Evolutionary conservation across 1,140 invertebrate genomes (phyloP).

Genomic region (Micrasema minimum): DNA sequence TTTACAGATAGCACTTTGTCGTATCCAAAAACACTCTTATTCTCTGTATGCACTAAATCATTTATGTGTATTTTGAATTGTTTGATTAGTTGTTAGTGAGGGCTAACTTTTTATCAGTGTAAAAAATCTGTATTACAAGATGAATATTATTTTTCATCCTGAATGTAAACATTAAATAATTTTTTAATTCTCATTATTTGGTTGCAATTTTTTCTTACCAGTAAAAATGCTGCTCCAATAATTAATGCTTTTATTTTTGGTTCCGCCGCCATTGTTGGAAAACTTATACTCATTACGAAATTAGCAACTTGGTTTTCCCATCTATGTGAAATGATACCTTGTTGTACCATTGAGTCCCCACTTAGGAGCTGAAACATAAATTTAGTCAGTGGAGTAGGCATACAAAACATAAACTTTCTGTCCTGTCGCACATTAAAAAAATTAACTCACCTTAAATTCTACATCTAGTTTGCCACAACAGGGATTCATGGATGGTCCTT

Average conservation of each 20-base stretch:
- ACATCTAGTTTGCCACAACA: constrained; percentile 55
- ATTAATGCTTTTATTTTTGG: constrained; percentile 68
- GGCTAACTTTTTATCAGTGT: too few species aligned
- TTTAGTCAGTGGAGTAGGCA: neutral
- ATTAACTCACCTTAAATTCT: constrained; percentile 59
- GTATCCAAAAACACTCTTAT: too few species aligned
- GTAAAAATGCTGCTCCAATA: constrained; percentile 67
- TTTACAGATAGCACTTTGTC: too few species aligned
- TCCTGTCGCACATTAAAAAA: neutral
- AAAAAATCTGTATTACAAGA: too few species aligned
- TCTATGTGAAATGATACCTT: constrained; percentile 67
- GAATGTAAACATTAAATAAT: too few species aligned
- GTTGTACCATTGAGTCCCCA: constrained; percentile 65
- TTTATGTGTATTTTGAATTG: too few species aligned
- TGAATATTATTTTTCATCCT: too few species aligned
- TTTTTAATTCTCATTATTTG: too few species aligned
- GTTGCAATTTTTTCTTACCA: constrained; percentile 60
- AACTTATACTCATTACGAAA: constrained; percentile 65
- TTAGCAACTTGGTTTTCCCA: constrained; percentile 68
- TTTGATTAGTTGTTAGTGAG: too few species aligned
- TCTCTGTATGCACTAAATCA: too few species aligned
- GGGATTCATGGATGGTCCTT: constrained; percentile 63
- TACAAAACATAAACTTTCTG: neutral
- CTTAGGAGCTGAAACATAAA: constrained; percentile 57
- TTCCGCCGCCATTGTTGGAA: constrained; percentile 64